Evolutionary conservation across 2,797 vertebrate species (phyloP), one percentile per base, ranked within the genome.

Genomic region (Sebastes hubbsi): DNA sequence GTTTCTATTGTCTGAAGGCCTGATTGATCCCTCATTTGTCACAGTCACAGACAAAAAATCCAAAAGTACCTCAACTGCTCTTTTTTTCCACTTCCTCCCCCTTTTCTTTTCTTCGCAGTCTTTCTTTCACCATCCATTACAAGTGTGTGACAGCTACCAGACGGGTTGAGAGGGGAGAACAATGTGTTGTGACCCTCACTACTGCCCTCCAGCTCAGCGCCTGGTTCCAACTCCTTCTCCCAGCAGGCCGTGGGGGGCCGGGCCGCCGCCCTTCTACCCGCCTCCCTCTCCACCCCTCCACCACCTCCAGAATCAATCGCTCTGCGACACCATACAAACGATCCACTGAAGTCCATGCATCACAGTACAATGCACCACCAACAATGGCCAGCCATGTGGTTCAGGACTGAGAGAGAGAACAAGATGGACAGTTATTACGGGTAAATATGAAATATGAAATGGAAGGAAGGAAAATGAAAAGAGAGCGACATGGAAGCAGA

Each of bases 181-280:
- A 95, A 95, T 95, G 93, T 91, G 91, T 87, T 95, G 91, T 97
- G 96, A 96, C 96, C 96, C 96, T 95, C 90, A 22, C 87, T 93
- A 87, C 91, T 93, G 82, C 95, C 95, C 94, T 94, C 84, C 91
- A 91, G 94, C 93, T 95, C 55, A 3, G 93, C 93, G 90, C 85
- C 95, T 95, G 95, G 94, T 95, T 89, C 80, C 84, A 61, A 74
- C 91, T 91, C 86, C 87, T 78, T 95, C 90, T 95, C 93, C 91
- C 95, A 95, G 85, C 82, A 96, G 94, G 94, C 90, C 34, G 77
- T 84, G 91, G 94, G 94, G 92, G 94, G 95, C 78, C 91, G 84
- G 94, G 91, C 92, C 85, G 79, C 92, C 84, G 82, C 89, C 94
- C 85, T 82, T 75, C 75, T 34, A n/a, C 72, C 72, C 0, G 80